Base-by-base conservation (phyloP, 2,797 vertebrate species). In the Echiichthys vipera region DNA sequence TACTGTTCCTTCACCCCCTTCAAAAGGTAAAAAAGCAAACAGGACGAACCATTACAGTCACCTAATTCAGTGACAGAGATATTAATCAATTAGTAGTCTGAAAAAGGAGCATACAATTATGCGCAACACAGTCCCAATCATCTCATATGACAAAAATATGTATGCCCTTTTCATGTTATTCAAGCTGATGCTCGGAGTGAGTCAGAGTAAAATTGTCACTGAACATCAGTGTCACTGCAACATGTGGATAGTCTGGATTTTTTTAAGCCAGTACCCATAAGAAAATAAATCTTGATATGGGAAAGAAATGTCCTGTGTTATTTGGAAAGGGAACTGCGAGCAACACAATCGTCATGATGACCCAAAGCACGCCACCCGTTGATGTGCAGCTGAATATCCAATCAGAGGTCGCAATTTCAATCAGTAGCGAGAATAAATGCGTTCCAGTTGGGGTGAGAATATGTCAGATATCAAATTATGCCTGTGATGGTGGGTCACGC, bases 381-480 rank as follows among this genome's bases (percentile, higher is more conserved):
- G 69, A 82, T 65, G 82, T 50, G 77, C 66, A 30, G 61, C 84
- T 64, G 58, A 83, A 85, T 70, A 83, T 78, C 84, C 84, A 84
- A 88, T 90, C 87, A 71, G 76, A 54, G 72, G 58, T 65, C 13
- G 2, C 65, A 78, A 74, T 90, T 90, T 89, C 88, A 88, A 92
- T 92, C 88, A 89, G 85, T 18, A 13, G 66, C 10, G 32, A 68
- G 68, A 77, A 87, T 83, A 85, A 85, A 78, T 69, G 83, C 22
- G 12, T 80, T 82, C 66, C 72, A 69, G 67, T 66, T 0, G 27
- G 56, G 81, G 79, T 72, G 86, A 86, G 65, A 72, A 71, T 62
- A 72, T 80, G 89, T 85, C 87, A 89, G 72, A 87, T 90, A 92
- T 91, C 84, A 91, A 93, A 93, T 93, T 84, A 91, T 84, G 32